Conservation (phyloP, 2,113 vertebrate species). For the Gallinago paraguaiae region DNA sequence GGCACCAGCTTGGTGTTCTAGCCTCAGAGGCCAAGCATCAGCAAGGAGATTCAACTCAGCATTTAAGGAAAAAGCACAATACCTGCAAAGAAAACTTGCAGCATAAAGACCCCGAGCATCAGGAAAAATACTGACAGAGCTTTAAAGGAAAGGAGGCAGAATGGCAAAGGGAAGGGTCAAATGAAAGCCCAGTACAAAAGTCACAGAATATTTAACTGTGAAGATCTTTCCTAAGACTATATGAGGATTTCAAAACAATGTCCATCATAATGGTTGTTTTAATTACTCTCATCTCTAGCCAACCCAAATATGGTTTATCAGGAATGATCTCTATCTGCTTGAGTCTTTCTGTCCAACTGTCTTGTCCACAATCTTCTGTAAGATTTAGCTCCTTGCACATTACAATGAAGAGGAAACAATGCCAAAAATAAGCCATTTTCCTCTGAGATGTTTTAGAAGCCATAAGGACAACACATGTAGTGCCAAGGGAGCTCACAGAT, state of each 20-base stretch:
- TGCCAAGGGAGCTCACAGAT: neutral
- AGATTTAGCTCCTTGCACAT: neutral
- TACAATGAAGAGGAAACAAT: neutral
- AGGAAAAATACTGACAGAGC: neutral
- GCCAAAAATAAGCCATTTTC: conserved; percentile 15
- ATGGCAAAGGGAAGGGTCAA: neutral
- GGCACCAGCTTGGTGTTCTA: neutral
- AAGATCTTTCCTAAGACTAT: neutral
- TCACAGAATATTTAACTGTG: neutral
- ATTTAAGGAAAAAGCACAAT: neutral
- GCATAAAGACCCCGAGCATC: neutral
- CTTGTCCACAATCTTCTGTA: neutral
- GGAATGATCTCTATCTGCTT: neutral
- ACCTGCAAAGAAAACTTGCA: neutral
- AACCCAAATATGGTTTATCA: conserved; percentile 26
- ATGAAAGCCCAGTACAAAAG: neutral
- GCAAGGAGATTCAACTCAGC: neutral
- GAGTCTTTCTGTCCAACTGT: neutral
- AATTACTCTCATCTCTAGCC: neutral
- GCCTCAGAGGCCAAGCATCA: neutral
- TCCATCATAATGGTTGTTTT: neutral
- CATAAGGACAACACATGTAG: neutral
- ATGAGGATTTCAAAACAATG: neutral
- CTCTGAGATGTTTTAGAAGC: neutral
- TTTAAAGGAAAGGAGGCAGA: neutral